A percentile compares a stretch with the other conserved stretches of the same genome.
These are phyloP conservation scores for Aphidoletes aphidimyza DNA, from an alignment of 2,888 invertebrate species.

Conservation along the genomic window DNA sequence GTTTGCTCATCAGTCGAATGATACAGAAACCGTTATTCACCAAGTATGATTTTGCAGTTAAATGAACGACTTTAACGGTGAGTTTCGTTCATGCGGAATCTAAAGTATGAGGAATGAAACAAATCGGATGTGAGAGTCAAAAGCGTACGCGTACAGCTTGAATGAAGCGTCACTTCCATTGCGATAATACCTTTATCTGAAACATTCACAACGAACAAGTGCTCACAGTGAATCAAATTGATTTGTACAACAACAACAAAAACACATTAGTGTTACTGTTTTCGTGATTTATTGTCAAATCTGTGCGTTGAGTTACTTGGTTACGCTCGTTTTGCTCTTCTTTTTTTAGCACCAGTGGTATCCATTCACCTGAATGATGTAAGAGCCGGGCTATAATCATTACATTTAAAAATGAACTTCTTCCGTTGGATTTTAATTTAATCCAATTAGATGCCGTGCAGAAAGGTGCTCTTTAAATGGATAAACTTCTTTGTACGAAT, in stretches of 20 bases:
- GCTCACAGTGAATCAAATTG: background rate
- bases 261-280: background rate
- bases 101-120: background rate
- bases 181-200: background rate
- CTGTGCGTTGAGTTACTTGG: too few relatives aligned
- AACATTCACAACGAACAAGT: background rate
- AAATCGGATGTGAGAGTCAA: background rate
- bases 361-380: too few relatives aligned
- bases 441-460: background rate
- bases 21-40: too few relatives aligned
- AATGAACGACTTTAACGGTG: background rate
- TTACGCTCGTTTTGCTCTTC: too few relatives aligned
- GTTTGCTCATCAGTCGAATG: too few relatives aligned
- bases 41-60: too few relatives aligned
- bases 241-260: background rate
- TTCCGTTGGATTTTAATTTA: background rate
- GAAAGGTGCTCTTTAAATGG: background rate
- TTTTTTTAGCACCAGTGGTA: too few relatives aligned
- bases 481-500: background rate
- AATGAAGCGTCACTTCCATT: background rate
- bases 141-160: background rate
- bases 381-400: background rate
- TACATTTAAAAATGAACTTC: background rate
- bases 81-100: background rate
- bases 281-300: conserved; percentile 23